phyloP scores from a whole-genome alignment of 2,888 invertebrate species.

The Encarsia formosa region DNA sequence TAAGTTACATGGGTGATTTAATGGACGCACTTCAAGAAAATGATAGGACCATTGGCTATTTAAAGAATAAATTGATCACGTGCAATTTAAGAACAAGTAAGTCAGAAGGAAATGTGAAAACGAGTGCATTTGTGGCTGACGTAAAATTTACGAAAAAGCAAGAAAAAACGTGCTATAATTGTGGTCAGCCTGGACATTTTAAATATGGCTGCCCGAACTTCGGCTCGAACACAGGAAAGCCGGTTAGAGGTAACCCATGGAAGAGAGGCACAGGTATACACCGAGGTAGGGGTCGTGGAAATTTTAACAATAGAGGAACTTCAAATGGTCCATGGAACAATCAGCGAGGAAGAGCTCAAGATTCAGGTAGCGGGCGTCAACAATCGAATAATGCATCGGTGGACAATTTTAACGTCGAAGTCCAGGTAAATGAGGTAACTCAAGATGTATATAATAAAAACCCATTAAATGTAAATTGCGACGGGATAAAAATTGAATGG shows the following conservation, averaged over 20 bases:
- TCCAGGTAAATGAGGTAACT: neutral
- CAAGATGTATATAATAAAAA: neutral
- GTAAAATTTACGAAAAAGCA: slow-evolving; percentile 3
- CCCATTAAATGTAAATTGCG: too few species aligned
- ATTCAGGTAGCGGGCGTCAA: neutral
- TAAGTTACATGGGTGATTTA: slow-evolving; percentile 26
- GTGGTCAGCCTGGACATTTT: neutral
- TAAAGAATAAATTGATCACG: slow-evolving; percentile 27
- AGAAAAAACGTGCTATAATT: neutral
- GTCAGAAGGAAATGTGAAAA: slow-evolving; percentile 2
- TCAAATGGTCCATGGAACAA: too few species aligned
- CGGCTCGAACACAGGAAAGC: too few species aligned
- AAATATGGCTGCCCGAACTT: neutral
- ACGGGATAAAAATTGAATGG: neutral
- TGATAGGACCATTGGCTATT: slow-evolving; percentile 23
- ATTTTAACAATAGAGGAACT: too few species aligned
- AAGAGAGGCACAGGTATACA: too few species aligned
- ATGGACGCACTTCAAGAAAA: slow-evolving; percentile 21
- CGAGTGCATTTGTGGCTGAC: slow-evolving; percentile 23
- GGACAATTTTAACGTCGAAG: neutral
- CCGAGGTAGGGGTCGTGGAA: too few species aligned
- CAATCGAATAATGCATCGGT: neutral
- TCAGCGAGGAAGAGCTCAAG: neutral
- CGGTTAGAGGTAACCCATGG: too few species aligned
- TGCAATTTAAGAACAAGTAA: neutral